Evolutionary conservation across 2,797 vertebrate species (phyloP).

Genomic region (Enteromius mattozi): DNA sequence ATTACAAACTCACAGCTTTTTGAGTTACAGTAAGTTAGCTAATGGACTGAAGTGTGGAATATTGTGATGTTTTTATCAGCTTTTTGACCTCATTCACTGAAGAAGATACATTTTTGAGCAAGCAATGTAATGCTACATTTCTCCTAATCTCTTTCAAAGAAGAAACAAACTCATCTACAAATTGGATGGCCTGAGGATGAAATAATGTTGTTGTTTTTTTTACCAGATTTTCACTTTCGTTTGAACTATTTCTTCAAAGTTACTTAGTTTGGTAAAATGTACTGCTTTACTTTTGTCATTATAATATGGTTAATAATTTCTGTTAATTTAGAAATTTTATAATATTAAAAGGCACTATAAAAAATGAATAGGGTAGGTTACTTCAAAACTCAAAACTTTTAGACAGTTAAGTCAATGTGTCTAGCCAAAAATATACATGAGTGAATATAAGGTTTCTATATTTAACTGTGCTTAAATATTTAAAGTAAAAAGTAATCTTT

Average conservation of each 20-base stretch:
- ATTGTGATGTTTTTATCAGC: neutral
- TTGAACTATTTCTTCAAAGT: neutral
- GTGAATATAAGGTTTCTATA: constrained; percentile 2
- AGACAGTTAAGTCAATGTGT: neutral
- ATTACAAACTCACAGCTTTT: neutral
- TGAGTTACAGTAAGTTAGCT: neutral
- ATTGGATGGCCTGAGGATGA: neutral
- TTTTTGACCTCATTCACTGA: neutral
- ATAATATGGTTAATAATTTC: neutral
- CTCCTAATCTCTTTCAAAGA: neutral
- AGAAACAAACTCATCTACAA: neutral
- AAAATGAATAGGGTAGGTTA: neutral
- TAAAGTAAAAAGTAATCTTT: constrained; percentile 15
- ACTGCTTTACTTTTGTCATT: neutral
- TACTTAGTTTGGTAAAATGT: neutral
- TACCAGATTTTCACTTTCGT: neutral
- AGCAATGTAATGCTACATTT: neutral
- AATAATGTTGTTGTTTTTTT: neutral
- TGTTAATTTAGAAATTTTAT: neutral
- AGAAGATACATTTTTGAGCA: neutral
- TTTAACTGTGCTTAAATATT: constrained; percentile 22
- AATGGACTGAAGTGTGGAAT: neutral
- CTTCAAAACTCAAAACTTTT: neutral
- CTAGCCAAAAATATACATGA: neutral
- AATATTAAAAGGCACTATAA: neutral